phyloP scores from a whole-genome alignment of 2,113 vertebrate species.

The Peromyscus californicus region DNA sequence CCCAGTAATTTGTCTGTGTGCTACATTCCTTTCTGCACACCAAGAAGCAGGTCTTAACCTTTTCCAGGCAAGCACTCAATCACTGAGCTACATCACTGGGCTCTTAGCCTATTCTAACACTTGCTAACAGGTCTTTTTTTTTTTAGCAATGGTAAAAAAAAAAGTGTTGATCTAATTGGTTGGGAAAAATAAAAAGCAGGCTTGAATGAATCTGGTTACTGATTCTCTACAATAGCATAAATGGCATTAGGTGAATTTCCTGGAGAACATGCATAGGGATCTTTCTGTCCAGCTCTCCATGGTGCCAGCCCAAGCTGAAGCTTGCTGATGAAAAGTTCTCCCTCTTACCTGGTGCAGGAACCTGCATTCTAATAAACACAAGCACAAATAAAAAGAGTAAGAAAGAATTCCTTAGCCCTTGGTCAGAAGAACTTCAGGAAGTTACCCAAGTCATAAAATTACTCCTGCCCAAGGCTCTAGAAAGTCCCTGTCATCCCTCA shows the following conservation, averaged over 20 bases:
- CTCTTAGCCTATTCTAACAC: background rate
- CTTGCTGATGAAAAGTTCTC: background rate
- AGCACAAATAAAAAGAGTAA: background rate
- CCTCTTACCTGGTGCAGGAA: background rate
- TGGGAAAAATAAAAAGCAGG: background rate
- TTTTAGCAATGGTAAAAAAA: background rate
- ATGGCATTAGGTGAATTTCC: background rate
- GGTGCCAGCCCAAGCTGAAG: too few relatives aligned
- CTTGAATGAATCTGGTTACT: background rate
- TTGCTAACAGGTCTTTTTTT: background rate
- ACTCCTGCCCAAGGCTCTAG: background rate
- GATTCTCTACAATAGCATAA: background rate
- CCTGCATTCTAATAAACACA: background rate
- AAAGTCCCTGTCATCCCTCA: background rate
- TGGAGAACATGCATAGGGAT: background rate
- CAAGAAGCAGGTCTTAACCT: background rate
- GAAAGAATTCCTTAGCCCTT: background rate
- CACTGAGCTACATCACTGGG: background rate
- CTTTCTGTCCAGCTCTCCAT: background rate
- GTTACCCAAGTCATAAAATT: background rate
- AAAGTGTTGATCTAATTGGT: background rate
- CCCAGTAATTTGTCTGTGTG: background rate
- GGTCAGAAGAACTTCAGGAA: constrained; percentile 33
- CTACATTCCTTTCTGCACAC: background rate
- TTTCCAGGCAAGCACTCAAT: background rate